Conservation (phyloP, 2,888 invertebrate species). For the Yponomeuta plumbellus region DNA sequence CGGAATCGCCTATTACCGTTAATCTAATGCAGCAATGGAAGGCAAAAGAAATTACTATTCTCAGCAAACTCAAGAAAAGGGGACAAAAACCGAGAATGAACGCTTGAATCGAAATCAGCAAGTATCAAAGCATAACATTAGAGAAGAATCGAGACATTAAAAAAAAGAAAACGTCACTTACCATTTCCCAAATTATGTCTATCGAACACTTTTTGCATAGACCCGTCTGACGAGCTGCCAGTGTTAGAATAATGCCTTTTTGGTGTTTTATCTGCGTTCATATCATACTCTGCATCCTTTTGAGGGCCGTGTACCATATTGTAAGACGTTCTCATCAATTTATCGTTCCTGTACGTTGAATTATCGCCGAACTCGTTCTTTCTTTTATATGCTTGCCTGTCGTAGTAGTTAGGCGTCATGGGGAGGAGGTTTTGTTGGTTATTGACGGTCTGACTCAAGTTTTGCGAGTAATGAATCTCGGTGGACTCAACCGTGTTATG, state of each 20-base stretch:
- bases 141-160: constrained; percentile 21
- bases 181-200: constrained; percentile 63
- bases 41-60: background rate
- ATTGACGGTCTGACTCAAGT: constrained; percentile 38
- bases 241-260: constrained; percentile 50
- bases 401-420: constrained; percentile 56
- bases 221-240: constrained; percentile 47
- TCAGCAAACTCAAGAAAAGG: background rate
- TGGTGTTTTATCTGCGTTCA: constrained; percentile 44
- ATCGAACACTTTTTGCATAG: constrained; percentile 56
- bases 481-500: constrained; percentile 60
- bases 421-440: constrained; percentile 51
- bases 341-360: constrained; percentile 56
- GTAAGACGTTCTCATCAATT: constrained; percentile 62
- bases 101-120: constrained; percentile 30
- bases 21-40: constrained; percentile 12
- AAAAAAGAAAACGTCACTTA: constrained; percentile 38
- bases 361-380: constrained; percentile 63
- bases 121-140: constrained; percentile 31
- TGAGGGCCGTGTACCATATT: constrained; percentile 50
- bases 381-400: constrained; percentile 57
- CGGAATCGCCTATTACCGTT: background rate
- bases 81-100: constrained; percentile 7
- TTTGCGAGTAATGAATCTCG: constrained; percentile 58
- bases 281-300: constrained; percentile 50